Evolutionary conservation across 2,113 vertebrate genomes (phyloP).

Genomic region (Anser brachyrhynchus): DNA sequence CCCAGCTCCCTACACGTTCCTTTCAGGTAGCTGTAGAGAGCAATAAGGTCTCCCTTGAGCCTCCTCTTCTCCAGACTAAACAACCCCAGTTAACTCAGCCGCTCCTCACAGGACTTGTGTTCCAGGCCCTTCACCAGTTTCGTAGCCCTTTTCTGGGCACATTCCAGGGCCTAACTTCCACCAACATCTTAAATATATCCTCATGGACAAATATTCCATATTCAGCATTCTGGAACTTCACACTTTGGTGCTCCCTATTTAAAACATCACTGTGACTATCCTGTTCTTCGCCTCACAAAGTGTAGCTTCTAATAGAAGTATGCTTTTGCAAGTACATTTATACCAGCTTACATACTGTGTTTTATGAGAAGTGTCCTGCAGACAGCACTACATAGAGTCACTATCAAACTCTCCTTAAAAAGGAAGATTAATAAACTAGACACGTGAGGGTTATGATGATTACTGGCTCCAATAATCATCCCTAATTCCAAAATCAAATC

Average conservation of each 20-base stretch:
- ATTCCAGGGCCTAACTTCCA: neutral
- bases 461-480: neutral
- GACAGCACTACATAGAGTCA: neutral
- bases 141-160: no score
- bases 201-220: neutral
- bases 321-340: neutral
- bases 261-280: neutral
- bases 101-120: no score
- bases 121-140: no score
- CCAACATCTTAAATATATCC: neutral
- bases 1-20: no score
- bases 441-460: neutral
- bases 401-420: neutral
- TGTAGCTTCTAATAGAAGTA: neutral
- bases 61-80: no score
- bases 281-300: neutral
- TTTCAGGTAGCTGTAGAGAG: no score
- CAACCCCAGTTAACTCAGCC: no score
- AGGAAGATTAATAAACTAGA: neutral
- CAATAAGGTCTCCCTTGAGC: no score
- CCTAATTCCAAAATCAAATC: neutral
- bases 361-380: neutral
- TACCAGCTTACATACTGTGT: neutral
- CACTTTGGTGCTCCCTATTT: neutral
- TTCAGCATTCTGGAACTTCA: neutral